Conservation (phyloP, 2,797 vertebrate species). For the Pelochelys cantorii region DNA sequence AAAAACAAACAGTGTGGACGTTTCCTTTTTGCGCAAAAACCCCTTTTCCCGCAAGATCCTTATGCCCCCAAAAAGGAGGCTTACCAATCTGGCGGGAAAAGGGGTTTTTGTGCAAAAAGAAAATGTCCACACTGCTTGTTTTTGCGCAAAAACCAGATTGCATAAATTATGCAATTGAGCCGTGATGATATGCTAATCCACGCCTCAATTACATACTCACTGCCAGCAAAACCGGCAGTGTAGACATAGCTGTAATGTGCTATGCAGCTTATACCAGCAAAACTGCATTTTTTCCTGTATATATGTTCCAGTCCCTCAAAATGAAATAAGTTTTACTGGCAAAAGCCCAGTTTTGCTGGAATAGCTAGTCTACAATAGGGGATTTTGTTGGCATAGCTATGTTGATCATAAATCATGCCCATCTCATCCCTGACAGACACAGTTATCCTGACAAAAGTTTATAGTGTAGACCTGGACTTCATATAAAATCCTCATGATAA, state of each 20-base stretch:
- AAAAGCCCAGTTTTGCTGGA: conserved; percentile 2
- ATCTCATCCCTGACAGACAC: conserved; percentile 43
- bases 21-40: no score
- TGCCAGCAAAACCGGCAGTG: no score
- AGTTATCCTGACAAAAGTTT: not conserved
- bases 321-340: not conserved
- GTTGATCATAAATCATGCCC: not conserved
- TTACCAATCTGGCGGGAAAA: no score
- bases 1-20: no score
- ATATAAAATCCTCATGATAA: not conserved
- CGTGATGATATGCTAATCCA: no score
- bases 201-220: no score
- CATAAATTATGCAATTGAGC: no score
- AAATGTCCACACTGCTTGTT: no score
- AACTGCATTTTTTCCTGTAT: conserved; percentile 14
- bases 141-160: no score
- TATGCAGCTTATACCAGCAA: not conserved
- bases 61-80: no score
- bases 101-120: no score
- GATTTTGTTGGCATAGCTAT: not conserved
- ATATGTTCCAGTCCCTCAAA: not conserved
- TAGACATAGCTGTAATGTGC: not conserved
- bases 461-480: conserved; percentile 38
- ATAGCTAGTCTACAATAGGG: not conserved
- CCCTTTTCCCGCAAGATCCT: no score